Base-by-base conservation (phyloP, 2,888 invertebrate species). In the Melanchra persicariae region DNA sequence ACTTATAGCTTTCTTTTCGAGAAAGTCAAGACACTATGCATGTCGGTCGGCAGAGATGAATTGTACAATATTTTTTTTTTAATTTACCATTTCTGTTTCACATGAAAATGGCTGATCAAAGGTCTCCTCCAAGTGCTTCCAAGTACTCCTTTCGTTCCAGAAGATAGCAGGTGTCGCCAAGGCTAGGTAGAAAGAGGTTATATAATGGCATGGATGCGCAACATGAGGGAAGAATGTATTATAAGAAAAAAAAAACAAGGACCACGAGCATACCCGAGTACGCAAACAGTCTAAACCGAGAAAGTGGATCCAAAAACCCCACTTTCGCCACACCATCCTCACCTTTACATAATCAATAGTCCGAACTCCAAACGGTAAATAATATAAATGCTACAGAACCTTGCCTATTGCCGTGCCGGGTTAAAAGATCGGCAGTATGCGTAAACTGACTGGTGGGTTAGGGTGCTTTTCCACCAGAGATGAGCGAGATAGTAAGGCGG, bases 311-410 rank as follows among this genome's bases (percentile, higher is more conserved):
- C 17, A 10, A 51, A 49, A 55, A 34, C 10, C 17, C 1, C 10
- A 62, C 51, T 52, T 77, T 43, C 19, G 3, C 19, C 34, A 37
- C 1, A 24, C 52, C 15, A 17, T 40, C 17, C 17, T 59, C 54
- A 24, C 26, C 55, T 58, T 70, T 70, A 58, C 58, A 52, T 40
- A 74, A 70, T 51, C 40, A 49, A 77, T 26, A 74, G 43, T 71
- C 43, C 3, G 34, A 43, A 52, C 51, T 45, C 15, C 37, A 51
- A 64, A 72, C 30, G 40, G 64, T 78, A 64, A 62, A 77, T 60
- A 77, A 70, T 60, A 60, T 67, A 70, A 77, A 77, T 55, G 55
- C 59, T 60, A 52, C 43, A 45, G 55, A 57, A 49, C 60, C 54
- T 10, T 30, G 47, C 24, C 60, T 58, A 24, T 17, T n/a, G 58